Percentiles rank a stretch among this genome's conserved stretches.
Evolutionary conservation across 2,888 invertebrate genomes (phyloP).

Genomic region (Zaprionus lineosus): DNA sequence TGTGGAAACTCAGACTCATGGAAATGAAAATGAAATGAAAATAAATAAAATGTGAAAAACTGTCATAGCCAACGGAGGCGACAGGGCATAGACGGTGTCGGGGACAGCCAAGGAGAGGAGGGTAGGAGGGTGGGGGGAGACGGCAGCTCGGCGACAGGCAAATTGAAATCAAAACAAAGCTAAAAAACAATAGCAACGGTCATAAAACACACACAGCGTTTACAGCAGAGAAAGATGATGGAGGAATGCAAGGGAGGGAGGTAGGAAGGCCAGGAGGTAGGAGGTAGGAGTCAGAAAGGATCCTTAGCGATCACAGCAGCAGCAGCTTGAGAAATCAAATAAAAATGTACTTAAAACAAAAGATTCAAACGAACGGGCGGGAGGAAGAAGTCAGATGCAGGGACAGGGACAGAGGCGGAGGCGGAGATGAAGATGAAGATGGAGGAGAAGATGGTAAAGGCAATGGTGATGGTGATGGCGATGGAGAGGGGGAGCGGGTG

Average conservation of each 20-base stretch:
- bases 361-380: conserved; percentile 22
- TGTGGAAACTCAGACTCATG: too few relatives aligned
- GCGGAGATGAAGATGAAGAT: too few relatives aligned
- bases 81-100: too few relatives aligned
- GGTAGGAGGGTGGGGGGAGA: conserved; percentile 5
- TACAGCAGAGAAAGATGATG: conserved; percentile 11
- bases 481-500: background rate
- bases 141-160: conserved; percentile 58
- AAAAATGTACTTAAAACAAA: conserved; percentile 62
- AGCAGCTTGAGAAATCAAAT: conserved; percentile 55
- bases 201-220: conserved; percentile 69
- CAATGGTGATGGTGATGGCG: background rate
- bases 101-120: conserved; percentile 8
- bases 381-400: too few relatives aligned
- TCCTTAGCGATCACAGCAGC: conserved; percentile 43
- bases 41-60: conserved; percentile 67
- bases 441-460: too few relatives aligned
- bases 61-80: conserved; percentile 64
- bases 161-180: conserved; percentile 79
- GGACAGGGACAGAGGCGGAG: background rate
- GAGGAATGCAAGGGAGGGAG: background rate
- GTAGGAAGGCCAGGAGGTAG: background rate
- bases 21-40: conserved; percentile 52
- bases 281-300: conserved; percentile 32
- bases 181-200: conserved; percentile 47